A percentile compares a stretch with the other conserved stretches of the same genome.
Conservation (phyloP, 2,113 vertebrate species). For the Tyto alba region DNA sequence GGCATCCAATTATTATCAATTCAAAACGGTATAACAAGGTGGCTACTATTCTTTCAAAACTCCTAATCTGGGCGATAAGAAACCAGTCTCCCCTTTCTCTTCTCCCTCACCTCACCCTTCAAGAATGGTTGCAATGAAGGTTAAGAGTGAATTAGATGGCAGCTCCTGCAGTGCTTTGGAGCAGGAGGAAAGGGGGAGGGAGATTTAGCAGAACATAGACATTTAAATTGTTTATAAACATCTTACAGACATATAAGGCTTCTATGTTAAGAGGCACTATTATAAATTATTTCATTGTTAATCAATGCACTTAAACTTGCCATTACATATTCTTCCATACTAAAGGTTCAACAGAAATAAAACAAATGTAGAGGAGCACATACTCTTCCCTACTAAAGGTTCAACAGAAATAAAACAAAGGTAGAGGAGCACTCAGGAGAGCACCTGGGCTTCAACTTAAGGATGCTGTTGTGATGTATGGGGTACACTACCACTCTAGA, state of each 20-base stretch:
- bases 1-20: fast-evolving
- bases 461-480: background rate
- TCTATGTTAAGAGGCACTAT: background rate
- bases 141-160: background rate
- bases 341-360: background rate
- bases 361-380: background rate
- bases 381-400: background rate
- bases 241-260: background rate
- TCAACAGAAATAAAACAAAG: background rate
- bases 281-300: background rate
- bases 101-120: background rate
- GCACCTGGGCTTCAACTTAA: background rate
- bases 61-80: background rate
- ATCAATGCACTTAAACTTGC: background rate
- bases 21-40: background rate
- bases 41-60: background rate
- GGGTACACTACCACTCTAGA: background rate
- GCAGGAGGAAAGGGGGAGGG: background rate
- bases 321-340: background rate
- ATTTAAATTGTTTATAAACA: background rate
- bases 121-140: background rate
- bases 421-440: background rate
- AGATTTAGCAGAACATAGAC: background rate
- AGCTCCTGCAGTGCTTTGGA: background rate
- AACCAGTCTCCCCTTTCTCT: background rate